phyloP scores from a whole-genome alignment of 2,113 vertebrate genomes.

The Catharus bicknelli region DNA sequence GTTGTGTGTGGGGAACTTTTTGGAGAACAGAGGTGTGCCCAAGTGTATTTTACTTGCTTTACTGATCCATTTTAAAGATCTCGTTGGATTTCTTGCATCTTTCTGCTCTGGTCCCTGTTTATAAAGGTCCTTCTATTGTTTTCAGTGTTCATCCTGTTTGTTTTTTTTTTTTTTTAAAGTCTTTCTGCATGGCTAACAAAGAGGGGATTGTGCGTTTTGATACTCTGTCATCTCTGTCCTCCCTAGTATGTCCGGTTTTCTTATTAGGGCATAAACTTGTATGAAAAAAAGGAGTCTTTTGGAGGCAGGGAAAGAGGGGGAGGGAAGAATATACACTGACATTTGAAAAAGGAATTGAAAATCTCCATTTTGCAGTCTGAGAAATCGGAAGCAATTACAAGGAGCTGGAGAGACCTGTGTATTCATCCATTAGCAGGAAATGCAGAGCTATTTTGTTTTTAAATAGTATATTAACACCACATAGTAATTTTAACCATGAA shows the following conservation, averaged over 20 bases:
- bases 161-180: neutral
- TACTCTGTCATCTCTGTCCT: slow-evolving; percentile 62
- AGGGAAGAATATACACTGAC: slow-evolving; percentile 11
- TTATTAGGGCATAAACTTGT: slow-evolving; percentile 32
- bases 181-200: slow-evolving; percentile 61
- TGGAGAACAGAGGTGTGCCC: neutral
- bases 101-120: slow-evolving; percentile 3
- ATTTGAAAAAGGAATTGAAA: slow-evolving; percentile 39
- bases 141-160: slow-evolving; percentile 49
- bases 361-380: neutral
- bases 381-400: slow-evolving; percentile 1
- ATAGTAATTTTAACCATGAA: neutral
- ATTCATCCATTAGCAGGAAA: neutral
- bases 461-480: neutral
- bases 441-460: neutral
- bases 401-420: neutral
- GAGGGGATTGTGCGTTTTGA: slow-evolving; percentile 35
- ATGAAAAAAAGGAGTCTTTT: slow-evolving; percentile 43
- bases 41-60: neutral
- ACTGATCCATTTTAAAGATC: neutral
- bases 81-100: neutral
- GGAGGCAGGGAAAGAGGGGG: neutral
- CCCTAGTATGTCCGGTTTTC: slow-evolving; percentile 45
- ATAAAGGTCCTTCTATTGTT: slow-evolving; percentile 54
- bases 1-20: neutral